phyloP scores from a whole-genome alignment of 2,888 invertebrate genomes.

The Pecten maximus region DNA sequence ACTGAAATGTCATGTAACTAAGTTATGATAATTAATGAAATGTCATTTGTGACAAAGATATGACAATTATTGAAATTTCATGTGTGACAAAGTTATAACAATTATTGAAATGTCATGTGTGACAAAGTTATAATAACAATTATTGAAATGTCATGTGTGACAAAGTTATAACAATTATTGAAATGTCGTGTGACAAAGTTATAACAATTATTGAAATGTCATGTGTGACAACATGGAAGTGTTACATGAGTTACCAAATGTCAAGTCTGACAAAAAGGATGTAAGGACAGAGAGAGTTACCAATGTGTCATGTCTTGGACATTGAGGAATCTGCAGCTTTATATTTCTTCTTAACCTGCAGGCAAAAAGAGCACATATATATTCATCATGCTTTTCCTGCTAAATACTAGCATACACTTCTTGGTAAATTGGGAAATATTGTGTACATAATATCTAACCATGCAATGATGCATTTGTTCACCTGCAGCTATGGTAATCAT shows the following conservation, averaged over 20 bases:
- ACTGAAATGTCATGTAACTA: too few species aligned
- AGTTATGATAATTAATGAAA: too few species aligned
- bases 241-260: not conserved
- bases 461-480: not conserved
- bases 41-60: too few species aligned
- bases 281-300: not conserved
- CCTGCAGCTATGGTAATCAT: not conserved
- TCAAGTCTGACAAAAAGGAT: not conserved
- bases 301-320: slow-evolving; percentile 22
- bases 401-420: not conserved
- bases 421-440: not conserved
- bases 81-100: not conserved
- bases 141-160: not conserved
- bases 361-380: slow-evolving; percentile 30
- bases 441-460: not conserved
- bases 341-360: slow-evolving; percentile 23
- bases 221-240: too few species aligned
- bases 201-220: too few species aligned
- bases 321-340: slow-evolving; percentile 5
- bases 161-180: not conserved
- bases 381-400: not conserved
- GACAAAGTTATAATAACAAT: not conserved
- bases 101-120: not conserved
- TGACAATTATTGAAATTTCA: not conserved
- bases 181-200: not conserved